phyloP scores from a whole-genome alignment of 2,797 vertebrate species.

The Characodon lateralis region DNA sequence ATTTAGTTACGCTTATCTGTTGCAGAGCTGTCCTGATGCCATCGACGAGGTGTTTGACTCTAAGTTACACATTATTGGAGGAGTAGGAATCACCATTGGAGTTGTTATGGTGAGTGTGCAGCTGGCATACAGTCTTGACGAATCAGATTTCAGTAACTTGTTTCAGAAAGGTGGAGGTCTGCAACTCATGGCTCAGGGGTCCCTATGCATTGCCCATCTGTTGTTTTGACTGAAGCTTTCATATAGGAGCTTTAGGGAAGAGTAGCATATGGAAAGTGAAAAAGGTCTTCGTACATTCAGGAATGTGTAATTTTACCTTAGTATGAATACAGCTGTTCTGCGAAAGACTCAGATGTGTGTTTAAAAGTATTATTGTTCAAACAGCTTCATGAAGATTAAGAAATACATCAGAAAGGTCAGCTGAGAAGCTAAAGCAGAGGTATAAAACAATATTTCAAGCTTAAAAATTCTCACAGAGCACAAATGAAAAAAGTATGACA shows the following conservation, averaged over 20 bases:
- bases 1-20: slow-evolving; percentile 33
- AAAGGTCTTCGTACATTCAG: not conserved
- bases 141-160: not conserved
- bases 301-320: not conserved
- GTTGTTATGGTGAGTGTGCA: slow-evolving; percentile 88
- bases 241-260: not conserved
- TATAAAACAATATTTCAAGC: no score
- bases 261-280: not conserved
- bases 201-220: not conserved
- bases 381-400: not conserved
- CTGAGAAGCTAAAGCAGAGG: not conserved
- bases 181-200: not conserved
- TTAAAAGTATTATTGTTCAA: not conserved
- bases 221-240: not conserved
- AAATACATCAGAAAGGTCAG: not conserved
- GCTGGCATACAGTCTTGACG: not conserved
- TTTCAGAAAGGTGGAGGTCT: not conserved
- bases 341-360: not conserved
- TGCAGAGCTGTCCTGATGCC: slow-evolving; percentile 86
- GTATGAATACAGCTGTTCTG: not conserved
- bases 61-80: slow-evolving; percentile 92
- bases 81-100: slow-evolving; percentile 89
- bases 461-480: not conserved
- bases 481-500: not conserved
- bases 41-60: slow-evolving; percentile 90